phyloP scores from a whole-genome alignment of 2,888 invertebrate genomes.

The Trachelus troglodyta region DNA sequence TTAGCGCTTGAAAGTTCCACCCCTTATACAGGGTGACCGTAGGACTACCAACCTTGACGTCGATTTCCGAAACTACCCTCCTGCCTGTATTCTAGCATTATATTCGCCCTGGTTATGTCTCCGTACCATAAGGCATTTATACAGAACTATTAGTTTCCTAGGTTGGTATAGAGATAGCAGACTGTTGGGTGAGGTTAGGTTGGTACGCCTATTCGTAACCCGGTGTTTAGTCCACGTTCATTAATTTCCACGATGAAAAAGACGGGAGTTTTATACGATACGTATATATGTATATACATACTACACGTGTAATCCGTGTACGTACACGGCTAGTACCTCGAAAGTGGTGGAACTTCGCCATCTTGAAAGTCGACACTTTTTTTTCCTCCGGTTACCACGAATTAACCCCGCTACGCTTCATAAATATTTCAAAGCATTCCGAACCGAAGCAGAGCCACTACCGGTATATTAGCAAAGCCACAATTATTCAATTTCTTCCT shows the following conservation, averaged over 20 bases:
- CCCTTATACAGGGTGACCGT: background rate
- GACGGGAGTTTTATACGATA: conserved; percentile 17
- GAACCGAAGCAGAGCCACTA: conserved; percentile 42
- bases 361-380: conserved; percentile 7
- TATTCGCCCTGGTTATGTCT: background rate
- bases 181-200: background rate
- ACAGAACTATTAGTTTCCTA: background rate
- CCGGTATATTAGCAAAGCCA: conserved; percentile 58
- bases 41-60: background rate
- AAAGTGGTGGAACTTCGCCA: background rate
- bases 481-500: background rate
- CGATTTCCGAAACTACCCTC: background rate
- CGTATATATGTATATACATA: conserved; percentile 20
- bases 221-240: conserved; percentile 42
- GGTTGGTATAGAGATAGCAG: background rate
- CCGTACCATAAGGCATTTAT: background rate
- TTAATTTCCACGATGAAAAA: conserved; percentile 45
- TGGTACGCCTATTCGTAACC: background rate
- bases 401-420: conserved; percentile 49
- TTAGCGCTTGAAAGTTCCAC: conserved; percentile 40
- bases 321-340: too few species aligned
- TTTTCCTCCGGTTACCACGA: conserved; percentile 43
- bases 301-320: background rate
- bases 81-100: background rate
- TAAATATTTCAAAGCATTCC: conserved; percentile 53